Conservation (phyloP, 2,113 vertebrate genomes). For the Panthera uncia region DNA sequence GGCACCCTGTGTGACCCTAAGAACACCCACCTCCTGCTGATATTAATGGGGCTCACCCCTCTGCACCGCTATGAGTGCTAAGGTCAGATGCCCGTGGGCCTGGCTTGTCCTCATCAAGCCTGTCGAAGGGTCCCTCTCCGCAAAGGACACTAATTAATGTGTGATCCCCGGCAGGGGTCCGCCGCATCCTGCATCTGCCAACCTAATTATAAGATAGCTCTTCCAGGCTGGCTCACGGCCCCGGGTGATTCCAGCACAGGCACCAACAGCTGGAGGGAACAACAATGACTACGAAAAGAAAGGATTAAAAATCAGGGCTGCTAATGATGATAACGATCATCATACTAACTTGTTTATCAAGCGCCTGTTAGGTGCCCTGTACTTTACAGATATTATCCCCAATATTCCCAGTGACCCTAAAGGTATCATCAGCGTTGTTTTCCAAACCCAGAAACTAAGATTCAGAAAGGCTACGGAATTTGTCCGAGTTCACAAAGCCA, state of each 20-base stretch:
- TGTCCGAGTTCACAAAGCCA: neutral
- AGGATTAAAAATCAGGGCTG: neutral
- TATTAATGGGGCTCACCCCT: neutral
- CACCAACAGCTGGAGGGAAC: conserved; percentile 50
- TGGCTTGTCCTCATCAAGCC: neutral
- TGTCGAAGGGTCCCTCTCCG: neutral
- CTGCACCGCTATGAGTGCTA: neutral
- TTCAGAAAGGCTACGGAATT: conserved; percentile 14
- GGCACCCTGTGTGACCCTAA: too few relatives aligned
- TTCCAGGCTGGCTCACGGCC: neutral
- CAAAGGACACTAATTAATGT: conserved; percentile 81
- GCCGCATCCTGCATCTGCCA: conserved; percentile 77
- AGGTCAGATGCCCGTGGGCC: neutral
- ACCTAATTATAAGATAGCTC: conserved; percentile 84
- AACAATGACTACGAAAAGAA: neutral
- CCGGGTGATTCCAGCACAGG: neutral
- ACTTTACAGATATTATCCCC: neutral
- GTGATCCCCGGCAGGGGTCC: conserved; percentile 80
- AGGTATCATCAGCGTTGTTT: neutral
- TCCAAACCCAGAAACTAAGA: neutral
- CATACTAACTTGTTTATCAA: neutral
- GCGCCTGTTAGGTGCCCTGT: neutral
- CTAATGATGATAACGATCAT: neutral
- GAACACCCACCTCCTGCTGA: neutral
- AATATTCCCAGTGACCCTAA: neutral